phyloP scores from a whole-genome alignment of 1,140 invertebrate genomes.

The Arion vulgaris region DNA sequence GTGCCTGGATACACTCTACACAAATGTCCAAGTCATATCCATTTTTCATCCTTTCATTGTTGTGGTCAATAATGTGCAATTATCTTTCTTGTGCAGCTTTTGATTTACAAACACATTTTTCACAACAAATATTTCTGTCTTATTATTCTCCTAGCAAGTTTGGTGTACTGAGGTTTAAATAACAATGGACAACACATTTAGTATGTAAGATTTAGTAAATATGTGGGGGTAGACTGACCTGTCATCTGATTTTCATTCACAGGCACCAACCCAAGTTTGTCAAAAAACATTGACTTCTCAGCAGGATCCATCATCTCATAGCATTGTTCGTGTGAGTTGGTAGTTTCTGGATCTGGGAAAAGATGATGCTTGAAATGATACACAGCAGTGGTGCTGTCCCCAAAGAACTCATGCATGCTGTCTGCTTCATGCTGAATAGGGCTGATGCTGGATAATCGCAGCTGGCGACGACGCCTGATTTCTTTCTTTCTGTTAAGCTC shows the following conservation, averaged over 20 bases:
- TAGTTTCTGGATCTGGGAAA: background rate
- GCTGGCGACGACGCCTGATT: slow-evolving; percentile 54
- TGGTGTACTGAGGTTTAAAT: too few relatives aligned
- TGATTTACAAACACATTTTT: too few relatives aligned
- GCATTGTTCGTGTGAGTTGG: background rate
- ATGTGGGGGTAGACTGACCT: background rate
- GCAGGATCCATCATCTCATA: slow-evolving; percentile 1
- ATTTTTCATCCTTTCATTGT: too few relatives aligned
- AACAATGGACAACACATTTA: too few relatives aligned
- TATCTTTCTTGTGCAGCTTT: too few relatives aligned
- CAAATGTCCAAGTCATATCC: too few relatives aligned
- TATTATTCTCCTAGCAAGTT: too few relatives aligned
- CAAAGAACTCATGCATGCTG: background rate
- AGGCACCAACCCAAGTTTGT: background rate
- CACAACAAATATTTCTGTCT: too few relatives aligned
- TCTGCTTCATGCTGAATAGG: slow-evolving; percentile 55
- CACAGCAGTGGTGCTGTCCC: background rate
- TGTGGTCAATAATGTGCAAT: too few relatives aligned
- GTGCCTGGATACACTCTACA: too few relatives aligned
- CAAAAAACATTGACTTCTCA: background rate
- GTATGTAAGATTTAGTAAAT: too few relatives aligned
- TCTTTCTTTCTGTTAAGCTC: slow-evolving; percentile 60
- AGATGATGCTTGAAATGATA: background rate
- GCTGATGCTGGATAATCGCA: slow-evolving; percentile 61
- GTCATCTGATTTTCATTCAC: background rate